These are phyloP conservation scores for Upupa epops DNA, from an alignment of 2,113 vertebrate genomes.

Conservation along the genomic window DNA sequence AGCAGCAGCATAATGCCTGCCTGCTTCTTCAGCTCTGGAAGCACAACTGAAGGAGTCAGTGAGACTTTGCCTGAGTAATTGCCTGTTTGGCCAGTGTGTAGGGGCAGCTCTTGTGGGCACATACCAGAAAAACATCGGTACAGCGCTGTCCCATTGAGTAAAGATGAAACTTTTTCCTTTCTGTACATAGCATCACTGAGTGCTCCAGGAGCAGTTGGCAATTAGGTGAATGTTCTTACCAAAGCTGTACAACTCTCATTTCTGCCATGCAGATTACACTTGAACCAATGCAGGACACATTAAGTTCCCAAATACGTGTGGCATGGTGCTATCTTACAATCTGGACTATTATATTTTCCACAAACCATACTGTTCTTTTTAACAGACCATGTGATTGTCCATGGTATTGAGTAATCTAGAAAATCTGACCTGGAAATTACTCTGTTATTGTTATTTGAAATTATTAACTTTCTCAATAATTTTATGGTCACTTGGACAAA, in stretches of 20 bases:
- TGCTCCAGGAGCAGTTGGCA: not conserved
- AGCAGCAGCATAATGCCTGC: not conserved
- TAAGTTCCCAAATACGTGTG: slow-evolving; percentile 36
- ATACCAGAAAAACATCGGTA: not conserved
- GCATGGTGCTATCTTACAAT: slow-evolving; percentile 5
- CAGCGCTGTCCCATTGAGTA: not conserved
- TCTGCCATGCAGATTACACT: slow-evolving; percentile 19
- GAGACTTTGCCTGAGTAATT: not conserved
- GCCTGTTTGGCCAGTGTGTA: not conserved
- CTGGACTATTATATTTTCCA: slow-evolving; percentile 30
- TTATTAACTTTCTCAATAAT: slow-evolving; percentile 32
- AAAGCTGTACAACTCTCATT: not conserved
- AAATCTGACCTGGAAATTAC: slow-evolving; percentile 42
- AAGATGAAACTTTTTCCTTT: not conserved
- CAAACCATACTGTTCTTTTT: not conserved
- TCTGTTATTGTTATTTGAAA: slow-evolving; percentile 36
- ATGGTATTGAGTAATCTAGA: not conserved
- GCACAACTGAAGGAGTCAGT: not conserved
- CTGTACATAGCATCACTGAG: not conserved
- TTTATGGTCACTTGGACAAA: slow-evolving; percentile 31
- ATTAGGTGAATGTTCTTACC: not conserved
- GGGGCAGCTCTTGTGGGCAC: not conserved
- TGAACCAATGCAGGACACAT: slow-evolving; percentile 26
- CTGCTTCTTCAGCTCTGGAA: not conserved
- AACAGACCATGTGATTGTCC: not conserved